phyloP scores from a whole-genome alignment of 2,113 vertebrate species.

The Psophia crepitans region DNA sequence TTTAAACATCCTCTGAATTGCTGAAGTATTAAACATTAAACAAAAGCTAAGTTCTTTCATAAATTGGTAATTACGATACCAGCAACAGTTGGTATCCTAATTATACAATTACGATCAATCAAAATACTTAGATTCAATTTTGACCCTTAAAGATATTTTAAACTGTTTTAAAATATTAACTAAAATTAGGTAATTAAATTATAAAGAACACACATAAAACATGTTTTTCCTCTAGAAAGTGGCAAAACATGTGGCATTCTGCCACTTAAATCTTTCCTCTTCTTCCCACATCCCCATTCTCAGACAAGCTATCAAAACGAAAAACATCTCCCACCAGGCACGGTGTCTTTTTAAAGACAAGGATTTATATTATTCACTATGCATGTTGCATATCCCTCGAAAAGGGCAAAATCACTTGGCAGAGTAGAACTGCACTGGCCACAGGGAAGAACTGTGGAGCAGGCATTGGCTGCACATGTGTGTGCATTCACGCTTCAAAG shows the following conservation, averaged over 20 bases:
- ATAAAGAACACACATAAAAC: background rate
- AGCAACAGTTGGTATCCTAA: background rate
- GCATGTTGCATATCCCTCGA: background rate
- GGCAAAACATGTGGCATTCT: background rate
- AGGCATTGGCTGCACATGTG: background rate
- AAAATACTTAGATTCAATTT: background rate
- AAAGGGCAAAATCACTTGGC: background rate
- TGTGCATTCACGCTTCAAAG: background rate
- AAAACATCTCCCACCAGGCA: fast-evolving
- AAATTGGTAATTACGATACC: background rate
- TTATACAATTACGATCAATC: background rate
- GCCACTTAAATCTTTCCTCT: background rate
- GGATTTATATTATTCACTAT: background rate
- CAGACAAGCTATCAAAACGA: background rate
- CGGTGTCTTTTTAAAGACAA: background rate
- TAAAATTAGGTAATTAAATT: background rate
- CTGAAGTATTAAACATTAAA: background rate
- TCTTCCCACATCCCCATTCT: background rate
- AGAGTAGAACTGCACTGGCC: background rate
- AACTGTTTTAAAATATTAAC: background rate
- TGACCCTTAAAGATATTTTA: background rate
- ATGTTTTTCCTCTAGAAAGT: background rate
- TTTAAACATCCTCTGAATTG: background rate
- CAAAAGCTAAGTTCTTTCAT: background rate
- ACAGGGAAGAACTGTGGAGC: background rate